Percentiles rank a stretch among this genome's conserved stretches.
Conservation (phyloP, 2,797 vertebrate genomes). For the Champsocephalus esox region DNA sequence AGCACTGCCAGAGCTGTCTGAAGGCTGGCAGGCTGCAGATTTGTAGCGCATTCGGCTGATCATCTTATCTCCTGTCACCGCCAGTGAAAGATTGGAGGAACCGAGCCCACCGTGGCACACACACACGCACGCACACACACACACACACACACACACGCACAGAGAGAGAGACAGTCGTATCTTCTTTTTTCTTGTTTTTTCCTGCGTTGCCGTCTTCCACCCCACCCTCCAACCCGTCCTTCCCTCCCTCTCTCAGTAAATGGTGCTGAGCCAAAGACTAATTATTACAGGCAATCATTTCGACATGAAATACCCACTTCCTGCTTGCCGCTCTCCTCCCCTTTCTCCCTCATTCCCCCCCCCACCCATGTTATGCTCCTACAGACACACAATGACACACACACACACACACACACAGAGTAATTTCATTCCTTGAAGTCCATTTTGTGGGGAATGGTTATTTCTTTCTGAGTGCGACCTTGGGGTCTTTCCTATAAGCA, state of each 20-base stretch:
- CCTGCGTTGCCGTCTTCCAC: constrained; percentile 27
- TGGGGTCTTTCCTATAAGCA: constrained; percentile 66
- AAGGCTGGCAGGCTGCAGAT: constrained; percentile 78
- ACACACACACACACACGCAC: constrained; percentile 15
- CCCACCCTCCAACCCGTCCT: constrained; percentile 38
- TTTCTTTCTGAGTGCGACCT: constrained; percentile 70
- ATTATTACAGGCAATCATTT: constrained; percentile 83
- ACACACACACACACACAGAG: constrained; percentile 10
- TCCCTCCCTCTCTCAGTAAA: constrained; percentile 63
- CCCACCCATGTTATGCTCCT: constrained; percentile 53
- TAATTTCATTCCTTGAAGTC: constrained; percentile 70
- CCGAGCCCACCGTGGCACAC: constrained; percentile 43
- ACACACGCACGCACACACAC: constrained; percentile 12
- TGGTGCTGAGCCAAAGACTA: constrained; percentile 76
- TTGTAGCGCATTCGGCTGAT: constrained; percentile 80
- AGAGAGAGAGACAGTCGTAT: background rate
- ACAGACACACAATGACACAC: constrained; percentile 54
- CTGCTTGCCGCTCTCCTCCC: constrained; percentile 57
- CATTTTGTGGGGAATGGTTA: constrained; percentile 67
- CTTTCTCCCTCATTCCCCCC: constrained; percentile 38
- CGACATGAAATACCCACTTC: constrained; percentile 74
- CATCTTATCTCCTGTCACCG: constrained; percentile 85
- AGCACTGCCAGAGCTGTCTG: constrained; percentile 78
- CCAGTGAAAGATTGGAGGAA: constrained; percentile 76
- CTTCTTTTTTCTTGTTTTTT: constrained; percentile 47